These are phyloP conservation scores for Heliconius hermathena DNA, from an alignment of 1,140 invertebrate genomes.

Conservation along the genomic window DNA sequence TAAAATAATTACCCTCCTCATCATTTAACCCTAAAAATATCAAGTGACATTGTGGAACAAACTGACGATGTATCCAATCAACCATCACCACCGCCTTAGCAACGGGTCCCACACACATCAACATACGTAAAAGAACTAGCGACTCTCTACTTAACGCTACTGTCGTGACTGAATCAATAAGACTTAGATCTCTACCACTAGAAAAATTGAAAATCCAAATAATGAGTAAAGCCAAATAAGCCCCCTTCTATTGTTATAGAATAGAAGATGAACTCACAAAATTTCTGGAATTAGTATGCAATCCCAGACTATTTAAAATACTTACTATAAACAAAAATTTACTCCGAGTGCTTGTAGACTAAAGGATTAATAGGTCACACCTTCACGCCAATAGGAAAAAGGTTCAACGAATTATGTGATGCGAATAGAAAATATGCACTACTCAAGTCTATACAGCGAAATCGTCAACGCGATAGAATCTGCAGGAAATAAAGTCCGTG, in stretches of 20 bases:
- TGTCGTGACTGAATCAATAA: background rate
- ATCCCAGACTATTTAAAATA: constrained; percentile 14
- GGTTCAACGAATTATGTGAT: constrained; percentile 30
- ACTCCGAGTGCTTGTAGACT: constrained; percentile 17
- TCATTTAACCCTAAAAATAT: no score
- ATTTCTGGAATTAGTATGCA: constrained; percentile 22
- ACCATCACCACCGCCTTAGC: no score
- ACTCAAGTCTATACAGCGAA: constrained; percentile 30
- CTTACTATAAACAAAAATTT: constrained; percentile 38
- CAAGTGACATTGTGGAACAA: no score
- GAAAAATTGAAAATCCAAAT: no score
- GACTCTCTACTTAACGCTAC: no score
- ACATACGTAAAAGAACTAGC: no score
- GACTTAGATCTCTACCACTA: no score
- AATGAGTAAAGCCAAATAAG: background rate
- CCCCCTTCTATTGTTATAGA: constrained; percentile 39
- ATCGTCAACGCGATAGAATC: constrained; percentile 38
- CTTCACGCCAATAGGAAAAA: constrained; percentile 35
- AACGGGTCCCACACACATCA: no score
- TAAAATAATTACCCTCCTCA: no score
- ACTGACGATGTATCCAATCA: no score
- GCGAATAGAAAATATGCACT: constrained; percentile 39
- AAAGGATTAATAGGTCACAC: constrained; percentile 42
- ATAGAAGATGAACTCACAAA: constrained; percentile 38
- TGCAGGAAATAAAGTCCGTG: constrained; percentile 31